Base-by-base conservation (phyloP, 2,888 invertebrate species). In the Mycogona germanica region DNA sequence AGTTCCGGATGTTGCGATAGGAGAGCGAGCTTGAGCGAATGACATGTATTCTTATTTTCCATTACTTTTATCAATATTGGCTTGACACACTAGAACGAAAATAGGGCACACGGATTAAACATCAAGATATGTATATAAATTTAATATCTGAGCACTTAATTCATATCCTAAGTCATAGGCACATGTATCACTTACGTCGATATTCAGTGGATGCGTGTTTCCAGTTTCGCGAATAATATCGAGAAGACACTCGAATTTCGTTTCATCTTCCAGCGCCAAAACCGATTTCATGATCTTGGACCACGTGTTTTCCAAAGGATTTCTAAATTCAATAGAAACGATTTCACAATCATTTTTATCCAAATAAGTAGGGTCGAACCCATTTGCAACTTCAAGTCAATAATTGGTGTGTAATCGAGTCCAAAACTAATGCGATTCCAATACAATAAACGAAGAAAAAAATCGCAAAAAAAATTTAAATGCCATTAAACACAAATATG, bases 231-330 rank as follows among this genome's bases (percentile, higher is more conserved):
- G 37, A 37, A 50, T 25, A 19, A 50, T 21, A 26, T 19, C 5
- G 5, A 50, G 7, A 37, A 50, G 38, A 25, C 38, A 21, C 17
- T 50, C 50, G 19, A 50, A 40, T 37, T 37, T 25, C 9, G 17
- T 26, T 26, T 14, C 40, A 17, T 50, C 40, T 21, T 25, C 17
- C 25, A 38, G n/a, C n/a, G 45, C 19, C 29, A 55, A 37, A 19
- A 55, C 23, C 2, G 28, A 23, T 7, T 17, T n/a, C 30, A 55
- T 23, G 5, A 55, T 14, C 29, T 38, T 21, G 30, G 14, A 46
- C 55, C 51, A 55, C 6, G 29, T 29, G 38, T 51, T 45, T 23
- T 51, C 40, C 37, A 17, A 30, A 25, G 28, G 21, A 41, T 30
- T 1, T 26, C 55, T 54, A 19, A 25, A 3, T 26, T 29, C 30